A percentile compares a stretch with the other conserved stretches of the same genome.
Evolutionary conservation across 2,888 invertebrate genomes (phyloP).

Genomic region (Temnothorax ravouxi): DNA sequence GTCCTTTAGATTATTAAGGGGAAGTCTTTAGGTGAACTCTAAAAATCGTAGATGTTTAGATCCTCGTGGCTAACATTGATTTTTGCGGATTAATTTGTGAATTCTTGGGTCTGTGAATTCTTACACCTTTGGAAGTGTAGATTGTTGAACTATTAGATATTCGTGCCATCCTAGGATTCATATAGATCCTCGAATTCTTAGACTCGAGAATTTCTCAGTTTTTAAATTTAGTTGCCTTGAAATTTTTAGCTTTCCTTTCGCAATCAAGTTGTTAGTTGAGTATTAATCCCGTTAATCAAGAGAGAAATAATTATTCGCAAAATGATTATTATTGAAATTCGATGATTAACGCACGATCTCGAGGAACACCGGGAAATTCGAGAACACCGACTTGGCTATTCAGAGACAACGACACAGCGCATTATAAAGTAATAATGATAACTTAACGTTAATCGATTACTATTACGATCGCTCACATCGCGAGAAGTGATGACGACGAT

Average conservation of each 20-base stretch:
- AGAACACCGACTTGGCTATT: slow-evolving; percentile 83
- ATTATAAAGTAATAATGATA: slow-evolving; percentile 85
- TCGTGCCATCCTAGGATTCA: slow-evolving; percentile 44
- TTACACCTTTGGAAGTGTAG: slow-evolving; percentile 41
- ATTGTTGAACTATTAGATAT: slow-evolving; percentile 56
- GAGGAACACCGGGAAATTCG: slow-evolving; percentile 51
- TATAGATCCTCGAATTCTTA: slow-evolving; percentile 46
- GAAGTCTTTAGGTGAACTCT: slow-evolving; percentile 3
- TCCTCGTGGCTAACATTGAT: not conserved
- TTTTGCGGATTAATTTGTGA: slow-evolving; percentile 25
- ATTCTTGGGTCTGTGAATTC: slow-evolving; percentile 47
- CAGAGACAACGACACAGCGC: slow-evolving; percentile 86
- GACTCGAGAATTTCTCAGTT: slow-evolving; percentile 35
- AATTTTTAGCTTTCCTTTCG: not conserved
- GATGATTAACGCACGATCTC: not conserved
- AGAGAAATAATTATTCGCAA: not conserved
- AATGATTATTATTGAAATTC: slow-evolving; percentile 15
- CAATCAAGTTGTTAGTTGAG: not conserved
- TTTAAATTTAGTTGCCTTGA: not conserved
- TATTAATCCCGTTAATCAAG: not conserved
- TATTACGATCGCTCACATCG: slow-evolving; percentile 72
- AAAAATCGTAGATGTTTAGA: slow-evolving; percentile 17
- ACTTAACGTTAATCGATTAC: slow-evolving; percentile 76
- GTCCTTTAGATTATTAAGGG: slow-evolving; percentile 25
- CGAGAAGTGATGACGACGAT: slow-evolving; percentile 56